Evolutionary conservation across 2,888 invertebrate species (phyloP).

Genomic region (Microplitis manilae): DNA sequence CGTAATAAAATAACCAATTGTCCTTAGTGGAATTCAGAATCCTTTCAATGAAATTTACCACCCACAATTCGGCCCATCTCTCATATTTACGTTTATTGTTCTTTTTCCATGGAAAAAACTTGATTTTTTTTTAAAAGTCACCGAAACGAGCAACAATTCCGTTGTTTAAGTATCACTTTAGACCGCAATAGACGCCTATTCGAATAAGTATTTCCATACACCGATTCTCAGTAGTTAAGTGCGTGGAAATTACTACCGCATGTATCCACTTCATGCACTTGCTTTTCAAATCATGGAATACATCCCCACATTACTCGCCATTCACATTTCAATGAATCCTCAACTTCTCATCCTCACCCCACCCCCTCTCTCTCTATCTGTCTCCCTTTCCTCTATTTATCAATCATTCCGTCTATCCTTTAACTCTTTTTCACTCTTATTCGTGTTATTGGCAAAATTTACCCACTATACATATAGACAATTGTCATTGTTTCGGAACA

Average conservation of each 20-base stretch:
- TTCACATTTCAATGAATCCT: neutral
- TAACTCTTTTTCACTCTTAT: constrained; percentile 13
- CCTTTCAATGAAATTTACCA: neutral
- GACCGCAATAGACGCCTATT: neutral
- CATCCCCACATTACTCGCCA: neutral
- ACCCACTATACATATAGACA: constrained; percentile 16
- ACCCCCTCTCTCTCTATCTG: no score
- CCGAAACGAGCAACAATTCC: neutral
- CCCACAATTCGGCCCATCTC: no score
- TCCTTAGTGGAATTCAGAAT: neutral
- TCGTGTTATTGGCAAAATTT: constrained; percentile 26
- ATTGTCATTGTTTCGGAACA: constrained; percentile 41
- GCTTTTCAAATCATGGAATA: neutral
- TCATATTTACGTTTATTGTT: no score
- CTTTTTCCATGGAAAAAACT: no score
- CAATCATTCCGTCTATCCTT: neutral
- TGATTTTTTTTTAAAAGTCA: no score
- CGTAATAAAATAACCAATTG: neutral
- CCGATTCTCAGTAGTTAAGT: neutral
- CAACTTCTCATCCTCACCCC: no score
- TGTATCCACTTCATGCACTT: neutral
- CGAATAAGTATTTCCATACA: neutral
- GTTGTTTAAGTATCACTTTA: neutral
- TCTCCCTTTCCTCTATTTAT: neutral
- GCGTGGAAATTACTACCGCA: neutral